These are phyloP conservation scores for Linurgus olivaceus DNA, from an alignment of 2,797 vertebrate species.

Conservation along the genomic window DNA sequence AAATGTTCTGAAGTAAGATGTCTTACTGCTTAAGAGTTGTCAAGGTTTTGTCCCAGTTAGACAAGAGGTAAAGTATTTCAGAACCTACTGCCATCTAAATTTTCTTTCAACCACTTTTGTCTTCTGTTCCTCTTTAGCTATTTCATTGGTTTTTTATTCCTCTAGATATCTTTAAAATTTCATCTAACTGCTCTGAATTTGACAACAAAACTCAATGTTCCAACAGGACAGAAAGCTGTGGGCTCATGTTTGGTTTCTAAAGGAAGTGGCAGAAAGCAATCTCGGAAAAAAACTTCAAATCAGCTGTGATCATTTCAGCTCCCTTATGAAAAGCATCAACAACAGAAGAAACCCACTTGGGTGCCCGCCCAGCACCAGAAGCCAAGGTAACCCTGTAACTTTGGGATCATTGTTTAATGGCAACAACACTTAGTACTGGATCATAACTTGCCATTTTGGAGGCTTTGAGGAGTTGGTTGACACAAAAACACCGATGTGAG, in stretches of 20 bases:
- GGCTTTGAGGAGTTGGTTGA: not conserved
- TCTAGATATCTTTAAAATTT: not conserved
- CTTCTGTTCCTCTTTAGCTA: not conserved
- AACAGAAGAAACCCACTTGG: not conserved
- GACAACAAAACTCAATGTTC: not conserved
- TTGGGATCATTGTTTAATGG: not conserved
- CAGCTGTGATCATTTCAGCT: not conserved
- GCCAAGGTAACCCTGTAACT: accelerated
- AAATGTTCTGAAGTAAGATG: not conserved
- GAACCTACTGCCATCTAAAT: not conserved
- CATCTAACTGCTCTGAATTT: not conserved
- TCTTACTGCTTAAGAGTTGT: not conserved
- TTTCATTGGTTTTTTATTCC: not conserved
- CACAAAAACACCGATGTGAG: accelerated
- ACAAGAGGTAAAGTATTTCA: not conserved
- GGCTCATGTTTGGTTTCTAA: not conserved
- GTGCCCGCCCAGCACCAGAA: not conserved
- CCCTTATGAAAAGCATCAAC: not conserved
- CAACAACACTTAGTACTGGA: not conserved
- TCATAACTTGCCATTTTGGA: not conserved
- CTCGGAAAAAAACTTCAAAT: not conserved
- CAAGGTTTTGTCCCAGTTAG: not conserved
- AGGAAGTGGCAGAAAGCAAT: not conserved
- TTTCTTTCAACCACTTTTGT: not conserved
- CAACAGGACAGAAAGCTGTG: not conserved